Percentiles rank a stretch among this genome's conserved stretches.
These are phyloP conservation scores for Cephalophus harveyi DNA, from an alignment of 2,113 vertebrate species.

Conservation along the genomic window DNA sequence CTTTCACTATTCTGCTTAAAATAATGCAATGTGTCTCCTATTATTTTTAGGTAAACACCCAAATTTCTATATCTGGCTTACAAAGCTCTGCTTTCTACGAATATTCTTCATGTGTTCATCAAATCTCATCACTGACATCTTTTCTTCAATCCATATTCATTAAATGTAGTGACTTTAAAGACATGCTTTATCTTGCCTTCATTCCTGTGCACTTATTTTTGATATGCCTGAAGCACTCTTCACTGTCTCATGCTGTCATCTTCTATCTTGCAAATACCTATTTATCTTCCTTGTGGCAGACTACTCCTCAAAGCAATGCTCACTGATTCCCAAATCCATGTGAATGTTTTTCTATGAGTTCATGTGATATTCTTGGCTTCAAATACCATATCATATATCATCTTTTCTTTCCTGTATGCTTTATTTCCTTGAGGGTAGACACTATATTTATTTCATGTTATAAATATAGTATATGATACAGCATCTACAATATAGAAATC, in stretches of 20 bases:
- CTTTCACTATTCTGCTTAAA: not conserved
- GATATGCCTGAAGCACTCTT: not conserved
- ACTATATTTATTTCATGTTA: not conserved
- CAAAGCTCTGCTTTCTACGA: not conserved
- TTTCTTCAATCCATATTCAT: not conserved
- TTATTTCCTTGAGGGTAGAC: not conserved
- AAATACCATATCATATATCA: not conserved
- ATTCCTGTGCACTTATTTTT: not conserved
- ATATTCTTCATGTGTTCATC: not conserved
- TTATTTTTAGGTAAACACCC: not conserved
- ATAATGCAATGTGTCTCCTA: not conserved
- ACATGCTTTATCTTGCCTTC: not conserved
- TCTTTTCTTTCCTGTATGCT: not conserved
- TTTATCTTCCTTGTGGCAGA: not conserved
- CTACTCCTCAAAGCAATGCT: not conserved
- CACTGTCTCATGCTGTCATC: not conserved
- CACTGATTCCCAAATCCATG: not conserved
- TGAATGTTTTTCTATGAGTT: not conserved
- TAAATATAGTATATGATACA: not conserved
- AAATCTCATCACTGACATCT: not conserved
- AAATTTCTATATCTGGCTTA: not conserved
- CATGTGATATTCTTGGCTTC: not conserved
- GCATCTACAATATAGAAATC: not conserved
- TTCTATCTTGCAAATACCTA: not conserved
- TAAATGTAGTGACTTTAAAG: not conserved